phyloP scores from a whole-genome alignment of 1,140 invertebrate genomes.

The Temnothorax curvispinosus region DNA sequence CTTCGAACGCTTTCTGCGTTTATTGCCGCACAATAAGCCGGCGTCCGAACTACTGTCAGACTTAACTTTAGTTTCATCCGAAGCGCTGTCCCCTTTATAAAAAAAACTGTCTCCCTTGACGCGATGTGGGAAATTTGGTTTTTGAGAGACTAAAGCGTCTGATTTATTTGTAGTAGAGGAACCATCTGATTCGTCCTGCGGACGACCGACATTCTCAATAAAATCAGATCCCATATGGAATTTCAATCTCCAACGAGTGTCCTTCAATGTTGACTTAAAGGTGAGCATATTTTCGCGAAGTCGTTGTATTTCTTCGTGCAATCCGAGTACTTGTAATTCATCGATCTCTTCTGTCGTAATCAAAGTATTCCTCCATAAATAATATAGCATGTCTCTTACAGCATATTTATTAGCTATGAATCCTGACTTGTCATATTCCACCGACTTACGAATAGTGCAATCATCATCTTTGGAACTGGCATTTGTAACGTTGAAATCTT shows the following conservation, averaged over 20 bases:
- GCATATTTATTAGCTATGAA: conserved; percentile 81
- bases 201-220: conserved; percentile 58
- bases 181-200: conserved; percentile 29
- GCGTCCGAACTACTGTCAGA: conserved; percentile 78
- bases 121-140: conserved; percentile 54
- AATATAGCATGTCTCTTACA: conserved; percentile 73
- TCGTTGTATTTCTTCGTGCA: conserved; percentile 58
- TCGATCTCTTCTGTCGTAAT: conserved; percentile 56
- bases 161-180: neutral
- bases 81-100: conserved; percentile 72
- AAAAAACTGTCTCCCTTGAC: conserved; percentile 69
- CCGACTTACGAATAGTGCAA: conserved; percentile 7
- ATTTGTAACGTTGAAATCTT: conserved; percentile 72
- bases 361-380: conserved; percentile 71
- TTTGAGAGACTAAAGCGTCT: conserved; percentile 23
- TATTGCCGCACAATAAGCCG: conserved; percentile 64
- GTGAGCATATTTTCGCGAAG: conserved; percentile 64
- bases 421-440: conserved; percentile 52
- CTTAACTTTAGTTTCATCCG: conserved; percentile 72
- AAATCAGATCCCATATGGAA: conserved; percentile 76
- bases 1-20: conserved; percentile 67
- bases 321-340: conserved; percentile 22
- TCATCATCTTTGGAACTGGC: conserved; percentile 67
- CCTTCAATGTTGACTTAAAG: conserved; percentile 67
- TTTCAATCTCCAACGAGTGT: conserved; percentile 79